Conservation (phyloP, 2,888 invertebrate species). For the Plagodis dolabraria region DNA sequence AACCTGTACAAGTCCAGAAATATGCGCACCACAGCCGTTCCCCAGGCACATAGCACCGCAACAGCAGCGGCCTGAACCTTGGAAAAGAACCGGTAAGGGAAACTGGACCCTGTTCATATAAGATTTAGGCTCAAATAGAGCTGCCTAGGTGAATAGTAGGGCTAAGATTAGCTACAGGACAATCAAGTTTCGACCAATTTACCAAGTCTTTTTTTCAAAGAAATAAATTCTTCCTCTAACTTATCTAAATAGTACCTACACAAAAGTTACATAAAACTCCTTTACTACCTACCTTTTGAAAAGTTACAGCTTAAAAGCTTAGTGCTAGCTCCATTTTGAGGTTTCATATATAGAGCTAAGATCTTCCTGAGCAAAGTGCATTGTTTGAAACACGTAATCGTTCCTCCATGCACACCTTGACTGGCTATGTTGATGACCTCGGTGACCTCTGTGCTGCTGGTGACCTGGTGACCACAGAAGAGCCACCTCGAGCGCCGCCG, state of each 20-base stretch:
- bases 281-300: neutral
- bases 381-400: slow-evolving; percentile 48
- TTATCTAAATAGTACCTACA: too few relatives aligned
- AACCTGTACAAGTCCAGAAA: slow-evolving; percentile 71
- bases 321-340: slow-evolving; percentile 1
- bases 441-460: slow-evolving; percentile 38
- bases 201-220: too few relatives aligned
- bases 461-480: slow-evolving; percentile 47
- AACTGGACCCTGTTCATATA: slow-evolving; percentile 4
- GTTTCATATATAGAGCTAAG: neutral
- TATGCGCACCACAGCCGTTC: slow-evolving; percentile 75
- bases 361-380: slow-evolving; percentile 17
- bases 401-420: slow-evolving; percentile 51
- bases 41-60: slow-evolving; percentile 71
- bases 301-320: slow-evolving; percentile 7
- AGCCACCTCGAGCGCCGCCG: slow-evolving; percentile 77
- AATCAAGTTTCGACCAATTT: too few relatives aligned
- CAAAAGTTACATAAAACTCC: too few relatives aligned
- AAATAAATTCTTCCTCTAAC: too few relatives aligned
- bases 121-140: neutral
- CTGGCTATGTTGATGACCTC: slow-evolving; percentile 18
- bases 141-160: neutral
- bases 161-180: too few relatives aligned
- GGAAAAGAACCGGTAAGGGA: slow-evolving; percentile 79
- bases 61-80: slow-evolving; percentile 74